Evolutionary conservation across 2,888 invertebrate genomes (phyloP).

Genomic region (Megalurothrips usitatus): DNA sequence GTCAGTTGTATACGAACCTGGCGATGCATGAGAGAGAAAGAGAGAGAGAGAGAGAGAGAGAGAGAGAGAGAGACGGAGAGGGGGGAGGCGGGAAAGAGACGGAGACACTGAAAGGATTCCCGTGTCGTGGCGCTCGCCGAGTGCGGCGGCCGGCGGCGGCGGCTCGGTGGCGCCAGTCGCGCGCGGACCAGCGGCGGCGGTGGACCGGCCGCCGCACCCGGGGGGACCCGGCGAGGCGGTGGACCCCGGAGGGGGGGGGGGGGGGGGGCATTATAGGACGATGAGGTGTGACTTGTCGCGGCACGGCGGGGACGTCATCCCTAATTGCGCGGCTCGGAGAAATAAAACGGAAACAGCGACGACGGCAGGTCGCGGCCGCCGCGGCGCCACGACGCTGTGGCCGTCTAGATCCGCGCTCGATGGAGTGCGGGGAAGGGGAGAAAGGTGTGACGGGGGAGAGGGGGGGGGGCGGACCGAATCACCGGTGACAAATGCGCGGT

Average conservation of each 20-base stretch:
- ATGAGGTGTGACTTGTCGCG: background rate
- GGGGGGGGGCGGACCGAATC: too few relatives aligned
- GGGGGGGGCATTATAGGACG: background rate
- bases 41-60: background rate
- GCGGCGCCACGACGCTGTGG: too few relatives aligned
- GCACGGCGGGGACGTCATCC: too few relatives aligned
- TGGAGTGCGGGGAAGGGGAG: too few relatives aligned
- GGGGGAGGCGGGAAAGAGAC: background rate
- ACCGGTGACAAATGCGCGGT: too few relatives aligned
- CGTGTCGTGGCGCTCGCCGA: background rate
- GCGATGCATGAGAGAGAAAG: background rate
- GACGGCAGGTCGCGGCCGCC: too few relatives aligned
- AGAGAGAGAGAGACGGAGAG: background rate
- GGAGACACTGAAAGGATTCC: slow-evolving; percentile 16
- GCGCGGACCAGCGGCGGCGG: background rate
- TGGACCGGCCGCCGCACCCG: background rate
- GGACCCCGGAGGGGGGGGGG: background rate
- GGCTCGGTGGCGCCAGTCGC: slow-evolving; percentile 15
- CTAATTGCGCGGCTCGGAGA: too few relatives aligned
- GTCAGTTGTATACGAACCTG: background rate
- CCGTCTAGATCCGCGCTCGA: too few relatives aligned
- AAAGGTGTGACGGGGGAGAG: too few relatives aligned
- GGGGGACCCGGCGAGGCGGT: background rate
- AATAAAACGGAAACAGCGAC: too few relatives aligned
- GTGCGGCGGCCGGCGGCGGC: background rate